Percentiles rank a stretch among this genome's conserved stretches.
Conservation (phyloP, 2,888 invertebrate genomes). For the Pomacea canaliculata region DNA sequence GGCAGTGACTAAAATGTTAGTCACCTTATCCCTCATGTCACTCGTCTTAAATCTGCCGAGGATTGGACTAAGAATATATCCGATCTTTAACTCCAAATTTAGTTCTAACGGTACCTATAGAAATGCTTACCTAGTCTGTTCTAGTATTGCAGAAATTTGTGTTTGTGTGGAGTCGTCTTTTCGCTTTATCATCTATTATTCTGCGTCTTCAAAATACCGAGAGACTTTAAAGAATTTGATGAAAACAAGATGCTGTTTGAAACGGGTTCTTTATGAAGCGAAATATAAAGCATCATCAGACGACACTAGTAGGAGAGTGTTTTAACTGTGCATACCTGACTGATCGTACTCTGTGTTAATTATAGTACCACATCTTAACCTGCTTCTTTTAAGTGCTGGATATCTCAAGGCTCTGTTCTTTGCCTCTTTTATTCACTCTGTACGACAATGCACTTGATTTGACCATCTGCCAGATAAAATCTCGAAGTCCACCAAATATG, state of each 20-base stretch:
- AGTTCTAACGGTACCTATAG: not conserved
- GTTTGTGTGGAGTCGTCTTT: not conserved
- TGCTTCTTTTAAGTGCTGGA: too few species aligned
- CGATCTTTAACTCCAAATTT: not conserved
- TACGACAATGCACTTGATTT: too few species aligned
- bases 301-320: too few species aligned
- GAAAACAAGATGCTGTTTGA: not conserved
- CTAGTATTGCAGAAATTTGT: not conserved
- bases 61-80: not conserved
- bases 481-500: too few species aligned
- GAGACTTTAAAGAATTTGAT: not conserved
- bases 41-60: not conserved
- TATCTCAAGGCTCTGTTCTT: too few species aligned
- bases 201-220: not conserved
- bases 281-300: too few species aligned
- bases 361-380: too few species aligned
- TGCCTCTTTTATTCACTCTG: too few species aligned
- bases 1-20: conserved; percentile 9
- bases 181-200: not conserved
- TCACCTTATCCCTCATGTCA: not conserved
- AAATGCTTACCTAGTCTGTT: not conserved
- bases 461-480: too few species aligned
- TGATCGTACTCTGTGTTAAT: too few species aligned
- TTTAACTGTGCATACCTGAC: too few species aligned
- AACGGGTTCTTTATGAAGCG: not conserved